phyloP scores from a whole-genome alignment of 2,888 invertebrate species.

The Cheiracanthium punctorium region DNA sequence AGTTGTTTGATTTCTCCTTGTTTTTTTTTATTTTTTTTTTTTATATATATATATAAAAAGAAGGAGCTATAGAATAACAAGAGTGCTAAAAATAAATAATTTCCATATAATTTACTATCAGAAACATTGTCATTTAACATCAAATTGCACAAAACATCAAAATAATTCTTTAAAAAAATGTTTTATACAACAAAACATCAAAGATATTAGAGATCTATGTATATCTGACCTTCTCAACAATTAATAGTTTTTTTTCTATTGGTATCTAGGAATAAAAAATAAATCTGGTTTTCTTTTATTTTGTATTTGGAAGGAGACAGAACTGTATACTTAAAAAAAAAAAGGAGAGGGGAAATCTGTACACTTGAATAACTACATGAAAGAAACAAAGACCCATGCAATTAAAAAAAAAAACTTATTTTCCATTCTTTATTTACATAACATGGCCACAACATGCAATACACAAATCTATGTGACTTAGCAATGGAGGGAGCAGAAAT shows the following conservation, averaged over 20 bases:
- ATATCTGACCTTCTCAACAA: background rate
- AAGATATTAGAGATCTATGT: constrained; percentile 32
- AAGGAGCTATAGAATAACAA: constrained; percentile 38
- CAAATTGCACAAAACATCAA: constrained; percentile 55
- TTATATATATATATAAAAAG: background rate
- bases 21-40: background rate
- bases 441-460: constrained; percentile 68
- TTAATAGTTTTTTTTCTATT: background rate
- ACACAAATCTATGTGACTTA: constrained; percentile 66
- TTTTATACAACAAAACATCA: constrained; percentile 54
- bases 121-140: constrained; percentile 58
- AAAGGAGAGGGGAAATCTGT: constrained; percentile 20
- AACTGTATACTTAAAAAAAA: no score
- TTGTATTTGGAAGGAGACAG: no score
- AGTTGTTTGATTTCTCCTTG: background rate
- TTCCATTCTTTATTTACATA: constrained; percentile 68
- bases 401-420: constrained; percentile 45
- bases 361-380: constrained; percentile 57
- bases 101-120: constrained; percentile 56
- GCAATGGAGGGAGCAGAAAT: constrained; percentile 64
- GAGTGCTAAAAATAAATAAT: constrained; percentile 43
- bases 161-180: constrained; percentile 35
- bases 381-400: constrained; percentile 57
- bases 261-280: background rate
- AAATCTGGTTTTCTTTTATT: no score